These are phyloP conservation scores for Leucophenga montana DNA, from an alignment of 2,888 invertebrate genomes.

Conservation along the genomic window DNA sequence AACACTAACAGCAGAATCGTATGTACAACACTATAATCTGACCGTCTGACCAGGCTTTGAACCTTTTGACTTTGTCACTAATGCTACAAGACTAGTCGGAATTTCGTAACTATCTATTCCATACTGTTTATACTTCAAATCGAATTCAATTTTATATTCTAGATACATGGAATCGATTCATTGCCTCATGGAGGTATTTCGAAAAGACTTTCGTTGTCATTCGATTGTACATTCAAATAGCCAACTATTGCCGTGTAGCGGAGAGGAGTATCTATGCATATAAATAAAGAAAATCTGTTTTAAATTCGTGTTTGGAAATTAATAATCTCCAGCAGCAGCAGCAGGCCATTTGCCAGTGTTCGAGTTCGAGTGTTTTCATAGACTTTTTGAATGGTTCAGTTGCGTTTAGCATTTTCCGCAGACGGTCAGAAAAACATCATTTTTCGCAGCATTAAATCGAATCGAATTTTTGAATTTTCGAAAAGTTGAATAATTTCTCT, in stretches of 20 bases:
- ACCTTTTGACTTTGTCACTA: too few relatives aligned
- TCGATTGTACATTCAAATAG: neutral
- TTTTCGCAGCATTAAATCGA: neutral
- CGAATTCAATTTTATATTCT: too few relatives aligned
- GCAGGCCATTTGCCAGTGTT: neutral
- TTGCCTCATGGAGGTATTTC: too few relatives aligned
- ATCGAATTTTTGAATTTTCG: too few relatives aligned
- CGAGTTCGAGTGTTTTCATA: neutral
- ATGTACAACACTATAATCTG: too few relatives aligned
- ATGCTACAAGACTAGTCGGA: too few relatives aligned
- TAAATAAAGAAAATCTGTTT: constrained; percentile 23
- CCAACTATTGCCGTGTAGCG: neutral
- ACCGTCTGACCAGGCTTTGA: too few relatives aligned
- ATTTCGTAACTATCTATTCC: too few relatives aligned
- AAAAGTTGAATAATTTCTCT: neutral
- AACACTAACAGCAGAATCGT: too few relatives aligned
- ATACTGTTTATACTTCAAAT: too few relatives aligned
- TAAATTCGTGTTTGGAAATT: constrained; percentile 14
- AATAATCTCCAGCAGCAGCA: neutral
- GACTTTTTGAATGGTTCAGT: constrained; percentile 41
- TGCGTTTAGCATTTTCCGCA: constrained; percentile 34
- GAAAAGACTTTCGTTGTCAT: too few relatives aligned
- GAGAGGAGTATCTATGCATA: neutral
- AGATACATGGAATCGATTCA: too few relatives aligned
- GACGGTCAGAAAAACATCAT: constrained; percentile 22